Evolutionary conservation across 2,113 vertebrate genomes (phyloP), one percentile per base, ranked within the genome.

Genomic region (Nothobranchius furzeri): DNA sequence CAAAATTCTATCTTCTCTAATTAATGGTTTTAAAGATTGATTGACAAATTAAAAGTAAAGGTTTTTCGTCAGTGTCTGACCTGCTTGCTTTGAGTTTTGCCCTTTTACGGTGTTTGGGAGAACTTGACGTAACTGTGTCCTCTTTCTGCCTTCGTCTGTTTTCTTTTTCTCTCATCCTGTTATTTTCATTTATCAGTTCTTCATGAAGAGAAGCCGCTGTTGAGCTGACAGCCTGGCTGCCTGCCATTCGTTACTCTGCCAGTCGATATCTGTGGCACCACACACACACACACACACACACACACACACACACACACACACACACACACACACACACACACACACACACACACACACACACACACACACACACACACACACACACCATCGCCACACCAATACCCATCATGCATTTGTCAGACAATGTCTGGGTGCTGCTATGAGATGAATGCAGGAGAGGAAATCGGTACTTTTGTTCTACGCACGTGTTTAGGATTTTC

Each of bases 331-430:
- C 49, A 20, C 69, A 36, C 14, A 14, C 47, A 5, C 50, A 8
- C 58, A 30, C 54, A 56, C 49, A 20, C 69, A 36, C 14, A 14
- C 47, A 5, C 50, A 8, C 58, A 30, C 54, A 56, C 49, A 20
- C 69, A 36, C 14, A 14, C 47, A 5, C 50, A 7, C 58, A 20
- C 20, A 20, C 54, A 55, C 49, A 20, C 69, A 36, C 14, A 14
- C 47, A 5, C 50, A 8, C 58, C 6, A 53, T 13, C 37, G 9
- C 58, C 68, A 56, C 60, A 57, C 69, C 77, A 66, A 24, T 84
- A 79, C 80, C 84, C 82, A 81, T 81, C 78, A 82, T 84, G 87
- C 80, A 79, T 71, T 76, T 87, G 84, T 85, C 51, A 79, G 74
- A 65, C 79, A 53, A 64, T 75, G 71, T 74, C 78, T 81, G 60